A percentile compares a stretch with the other conserved stretches of the same genome.
These are phyloP conservation scores for Emmelina monodactyla DNA, from an alignment of 2,888 invertebrate genomes.

Conservation along the genomic window DNA sequence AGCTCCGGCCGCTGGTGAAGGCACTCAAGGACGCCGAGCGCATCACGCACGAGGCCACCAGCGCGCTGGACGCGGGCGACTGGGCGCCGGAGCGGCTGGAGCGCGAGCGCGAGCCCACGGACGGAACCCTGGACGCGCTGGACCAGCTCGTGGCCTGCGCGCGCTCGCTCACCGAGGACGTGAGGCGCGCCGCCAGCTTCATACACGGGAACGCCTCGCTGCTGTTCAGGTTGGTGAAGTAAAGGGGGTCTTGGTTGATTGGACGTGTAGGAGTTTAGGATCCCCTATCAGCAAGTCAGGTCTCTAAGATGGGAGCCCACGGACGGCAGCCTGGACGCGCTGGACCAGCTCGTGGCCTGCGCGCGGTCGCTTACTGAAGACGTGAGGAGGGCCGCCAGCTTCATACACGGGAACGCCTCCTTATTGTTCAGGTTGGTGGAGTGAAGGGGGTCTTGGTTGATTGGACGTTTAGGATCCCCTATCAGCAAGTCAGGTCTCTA, in stretches of 20 bases:
- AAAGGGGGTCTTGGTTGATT: no score
- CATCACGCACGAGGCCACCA: conserved; percentile 79
- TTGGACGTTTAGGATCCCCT: no score
- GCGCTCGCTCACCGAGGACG: conserved; percentile 86
- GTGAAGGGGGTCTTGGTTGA: no score
- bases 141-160: conserved; percentile 90
- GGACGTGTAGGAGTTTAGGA: no score
- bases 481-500: no score
- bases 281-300: no score
- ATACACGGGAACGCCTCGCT: conserved; percentile 86
- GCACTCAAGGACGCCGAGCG: conserved; percentile 82
- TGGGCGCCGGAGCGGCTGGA: conserved; percentile 78
- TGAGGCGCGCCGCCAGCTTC: conserved; percentile 87
- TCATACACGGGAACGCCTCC: conserved; percentile 87
- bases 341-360: conserved; percentile 89
- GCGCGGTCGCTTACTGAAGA: conserved; percentile 88
- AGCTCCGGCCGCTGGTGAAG: conserved; percentile 79
- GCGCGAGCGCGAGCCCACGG: conserved; percentile 55
- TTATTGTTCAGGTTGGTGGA: conserved; percentile 73
- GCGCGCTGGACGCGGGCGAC: conserved; percentile 75
- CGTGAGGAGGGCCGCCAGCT: conserved; percentile 87
- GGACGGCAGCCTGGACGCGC: conserved; percentile 76
- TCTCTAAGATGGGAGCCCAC: conserved; percentile 62
- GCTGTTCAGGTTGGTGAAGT: conserved; percentile 69
- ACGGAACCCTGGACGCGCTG: conserved; percentile 78